Percentiles rank a stretch among this genome's conserved stretches.
Conservation (phyloP, 2,113 vertebrate genomes). For the Telmatochromis sp. region DNA sequence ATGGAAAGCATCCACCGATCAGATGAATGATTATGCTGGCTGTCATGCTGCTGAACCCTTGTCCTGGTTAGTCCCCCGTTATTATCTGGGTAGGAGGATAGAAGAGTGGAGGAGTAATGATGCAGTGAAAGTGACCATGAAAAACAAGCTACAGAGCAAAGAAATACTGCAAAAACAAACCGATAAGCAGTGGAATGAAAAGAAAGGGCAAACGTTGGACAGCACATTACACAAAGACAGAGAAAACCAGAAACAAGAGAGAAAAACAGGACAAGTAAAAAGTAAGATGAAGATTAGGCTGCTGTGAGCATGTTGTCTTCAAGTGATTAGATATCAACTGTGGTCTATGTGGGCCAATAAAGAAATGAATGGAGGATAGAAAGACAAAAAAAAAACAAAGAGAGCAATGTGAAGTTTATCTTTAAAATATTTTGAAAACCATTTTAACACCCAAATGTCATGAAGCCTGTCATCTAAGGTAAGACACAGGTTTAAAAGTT, state of each 20-base stretch:
- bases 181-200: neutral
- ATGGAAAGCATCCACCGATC: constrained; percentile 58
- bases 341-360: constrained; percentile 12
- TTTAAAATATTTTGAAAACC: neutral
- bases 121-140: constrained; percentile 23
- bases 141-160: constrained; percentile 4
- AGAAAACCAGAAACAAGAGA: neutral
- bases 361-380: neutral
- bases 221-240: neutral
- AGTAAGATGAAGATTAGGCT: constrained; percentile 7
- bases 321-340: constrained; percentile 37
- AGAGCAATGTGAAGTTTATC: neutral
- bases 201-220: neutral
- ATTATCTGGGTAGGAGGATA: constrained; percentile 35
- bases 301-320: constrained; percentile 25
- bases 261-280: constrained; percentile 1
- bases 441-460: neutral
- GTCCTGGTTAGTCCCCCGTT: constrained; percentile 49
- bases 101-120: neutral
- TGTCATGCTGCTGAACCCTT: constrained; percentile 38
- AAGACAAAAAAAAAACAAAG: neutral
- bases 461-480: neutral
- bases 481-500: neutral
- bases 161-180: neutral
- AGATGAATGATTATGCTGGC: constrained; percentile 64